Percentiles rank a stretch among this genome's conserved stretches.
Conservation (phyloP, 2,797 vertebrate species). For the Sylvilagus floridanus region DNA sequence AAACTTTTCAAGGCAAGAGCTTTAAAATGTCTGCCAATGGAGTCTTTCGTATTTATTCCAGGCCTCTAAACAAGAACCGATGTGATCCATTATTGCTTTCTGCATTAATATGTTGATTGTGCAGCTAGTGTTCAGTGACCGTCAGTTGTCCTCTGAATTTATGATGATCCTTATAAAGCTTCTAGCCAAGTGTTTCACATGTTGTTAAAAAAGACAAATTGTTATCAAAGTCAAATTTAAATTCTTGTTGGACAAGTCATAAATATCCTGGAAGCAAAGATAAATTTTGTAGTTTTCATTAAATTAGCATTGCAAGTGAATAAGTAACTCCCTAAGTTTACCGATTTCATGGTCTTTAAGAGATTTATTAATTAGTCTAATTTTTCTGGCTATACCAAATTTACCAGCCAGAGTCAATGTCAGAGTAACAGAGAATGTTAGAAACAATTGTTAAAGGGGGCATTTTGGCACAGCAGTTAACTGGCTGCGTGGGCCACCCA, state of each 20-base stretch:
- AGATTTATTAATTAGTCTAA: slow-evolving; percentile 1
- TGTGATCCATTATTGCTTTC: not conserved
- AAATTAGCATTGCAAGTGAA: slow-evolving; percentile 39
- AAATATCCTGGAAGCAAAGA: slow-evolving; percentile 43
- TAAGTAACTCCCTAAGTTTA: not conserved
- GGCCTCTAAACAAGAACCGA: not conserved
- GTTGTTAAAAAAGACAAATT: not conserved
- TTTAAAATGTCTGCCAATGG: slow-evolving; percentile 12
- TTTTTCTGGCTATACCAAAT: slow-evolving; percentile 16
- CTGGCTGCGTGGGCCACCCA: too few relatives aligned
- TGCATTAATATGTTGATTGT: not conserved
- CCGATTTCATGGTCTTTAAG: slow-evolving; percentile 1
- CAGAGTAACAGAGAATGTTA: not conserved
- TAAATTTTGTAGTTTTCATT: not conserved
- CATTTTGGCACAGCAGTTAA: too few relatives aligned
- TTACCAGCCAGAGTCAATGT: not conserved
- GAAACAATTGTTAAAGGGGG: not conserved
- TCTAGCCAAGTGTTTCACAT: not conserved
- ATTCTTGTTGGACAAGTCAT: not conserved
- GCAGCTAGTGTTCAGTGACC: not conserved
- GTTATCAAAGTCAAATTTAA: slow-evolving; percentile 36
- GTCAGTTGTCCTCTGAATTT: slow-evolving; percentile 8
- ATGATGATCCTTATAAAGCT: not conserved
- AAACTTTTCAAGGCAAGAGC: not conserved
- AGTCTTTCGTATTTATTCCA: not conserved